Percentiles rank a stretch among this genome's conserved stretches.
Evolutionary conservation across 1,140 invertebrate species (phyloP).

Genomic region (Ceratina calcarata): DNA sequence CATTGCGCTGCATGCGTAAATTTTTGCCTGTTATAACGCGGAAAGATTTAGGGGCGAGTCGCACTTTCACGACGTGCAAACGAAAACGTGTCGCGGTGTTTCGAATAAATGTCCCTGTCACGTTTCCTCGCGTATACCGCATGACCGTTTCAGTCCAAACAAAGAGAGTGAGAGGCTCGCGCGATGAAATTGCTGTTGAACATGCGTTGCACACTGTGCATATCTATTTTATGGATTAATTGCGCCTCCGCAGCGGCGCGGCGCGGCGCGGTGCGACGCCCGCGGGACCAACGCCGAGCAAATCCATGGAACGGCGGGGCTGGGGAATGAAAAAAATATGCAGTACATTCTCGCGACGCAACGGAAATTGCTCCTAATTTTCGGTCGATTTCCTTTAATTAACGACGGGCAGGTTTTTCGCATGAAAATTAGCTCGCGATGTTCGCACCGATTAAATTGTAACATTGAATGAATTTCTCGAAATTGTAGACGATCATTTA

Average conservation of each 20-base stretch:
- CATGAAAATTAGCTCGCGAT: not conserved
- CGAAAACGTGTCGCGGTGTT: conserved; percentile 32
- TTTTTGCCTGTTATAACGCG: not conserved
- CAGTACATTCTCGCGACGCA: not conserved
- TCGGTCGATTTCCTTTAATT: not conserved
- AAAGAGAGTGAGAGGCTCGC: conserved; percentile 16
- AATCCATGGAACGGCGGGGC: not conserved
- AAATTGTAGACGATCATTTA: too few relatives aligned
- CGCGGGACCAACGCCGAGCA: not conserved
- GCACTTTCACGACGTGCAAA: conserved; percentile 37
- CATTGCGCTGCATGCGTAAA: conserved; percentile 16
- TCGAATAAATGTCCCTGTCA: conserved; percentile 54
- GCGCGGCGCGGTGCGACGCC: not conserved
- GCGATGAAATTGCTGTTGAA: conserved; percentile 51
- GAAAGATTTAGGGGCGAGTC: conserved; percentile 42
- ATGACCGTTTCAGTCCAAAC: conserved; percentile 37
- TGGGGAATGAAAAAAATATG: conserved; percentile 5
- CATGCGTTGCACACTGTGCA: conserved; percentile 18
- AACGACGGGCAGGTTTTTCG: not conserved
- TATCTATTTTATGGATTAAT: conserved; percentile 58
- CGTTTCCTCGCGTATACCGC: conserved; percentile 35
- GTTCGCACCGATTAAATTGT: not conserved
- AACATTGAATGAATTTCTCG: too few relatives aligned
- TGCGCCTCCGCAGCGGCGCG: not conserved
- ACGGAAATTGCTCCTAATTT: conserved; percentile 2